These are phyloP conservation scores for Andrena praecox DNA, from an alignment of 2,888 invertebrate genomes.

Conservation along the genomic window DNA sequence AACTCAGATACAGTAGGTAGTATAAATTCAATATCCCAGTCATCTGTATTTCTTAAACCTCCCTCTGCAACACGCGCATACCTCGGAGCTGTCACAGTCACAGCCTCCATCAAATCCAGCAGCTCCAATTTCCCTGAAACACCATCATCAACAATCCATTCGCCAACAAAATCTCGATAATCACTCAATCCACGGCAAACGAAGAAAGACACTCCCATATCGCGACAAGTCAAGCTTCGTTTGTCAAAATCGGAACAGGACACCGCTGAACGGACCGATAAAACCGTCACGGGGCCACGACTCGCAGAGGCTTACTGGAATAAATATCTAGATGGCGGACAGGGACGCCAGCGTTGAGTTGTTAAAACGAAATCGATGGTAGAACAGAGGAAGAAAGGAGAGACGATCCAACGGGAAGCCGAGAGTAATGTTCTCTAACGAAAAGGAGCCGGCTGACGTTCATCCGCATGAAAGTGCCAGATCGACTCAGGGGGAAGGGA, in stretches of 20 bases:
- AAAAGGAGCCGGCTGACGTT: conserved; percentile 41
- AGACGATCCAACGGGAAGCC: conserved; percentile 16
- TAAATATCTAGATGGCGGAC: conserved; percentile 1
- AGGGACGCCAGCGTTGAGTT: not conserved
- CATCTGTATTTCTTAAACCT: no score
- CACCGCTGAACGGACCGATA: not conserved
- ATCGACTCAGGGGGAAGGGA: conserved; percentile 32
- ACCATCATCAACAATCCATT: no score
- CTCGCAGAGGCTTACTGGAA: not conserved
- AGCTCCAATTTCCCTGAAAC: no score
- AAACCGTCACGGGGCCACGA: not conserved
- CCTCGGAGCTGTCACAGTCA: no score
- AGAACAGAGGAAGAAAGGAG: not conserved
- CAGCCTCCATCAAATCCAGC: no score
- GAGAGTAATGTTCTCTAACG: conserved; percentile 41
- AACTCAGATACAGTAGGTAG: no score
- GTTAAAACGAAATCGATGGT: conserved; percentile 17
- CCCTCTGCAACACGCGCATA: no score
- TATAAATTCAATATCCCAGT: no score
- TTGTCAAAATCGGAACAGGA: not conserved
- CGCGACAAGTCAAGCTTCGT: not conserved
- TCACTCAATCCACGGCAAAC: not conserved
- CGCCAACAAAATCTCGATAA: no score
- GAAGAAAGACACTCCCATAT: not conserved
- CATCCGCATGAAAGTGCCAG: conserved; percentile 33